phyloP scores from a whole-genome alignment of 2,888 invertebrate genomes.

The Cantharis nigra region DNA sequence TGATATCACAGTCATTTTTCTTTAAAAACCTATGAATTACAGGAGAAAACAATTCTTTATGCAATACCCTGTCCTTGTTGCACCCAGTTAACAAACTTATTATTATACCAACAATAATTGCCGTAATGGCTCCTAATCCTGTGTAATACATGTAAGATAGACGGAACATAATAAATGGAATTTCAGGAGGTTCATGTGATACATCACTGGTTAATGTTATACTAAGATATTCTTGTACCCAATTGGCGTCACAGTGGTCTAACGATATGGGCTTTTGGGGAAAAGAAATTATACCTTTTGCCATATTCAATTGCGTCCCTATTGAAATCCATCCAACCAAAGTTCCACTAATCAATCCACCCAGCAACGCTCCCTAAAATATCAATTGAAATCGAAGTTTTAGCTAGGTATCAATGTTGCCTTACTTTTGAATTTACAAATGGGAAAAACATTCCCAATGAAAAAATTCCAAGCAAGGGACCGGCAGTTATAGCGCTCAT shows the following conservation, averaged over 20 bases:
- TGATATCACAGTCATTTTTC: constrained; percentile 2
- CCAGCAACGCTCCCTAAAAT: constrained; percentile 66
- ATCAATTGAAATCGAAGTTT: background rate
- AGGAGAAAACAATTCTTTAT: constrained; percentile 67
- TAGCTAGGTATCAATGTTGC: background rate
- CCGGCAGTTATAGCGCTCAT: constrained; percentile 74
- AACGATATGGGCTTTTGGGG: constrained; percentile 67
- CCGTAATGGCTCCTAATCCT: constrained; percentile 69
- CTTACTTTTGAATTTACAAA: constrained; percentile 69
- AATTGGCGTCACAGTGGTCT: constrained; percentile 59
- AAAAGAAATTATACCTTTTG: constrained; percentile 64
- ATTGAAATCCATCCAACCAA: constrained; percentile 72
- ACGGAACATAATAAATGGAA: constrained; percentile 68
- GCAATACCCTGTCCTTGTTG: constrained; percentile 63
- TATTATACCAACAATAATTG: constrained; percentile 66
- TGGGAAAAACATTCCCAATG: constrained; percentile 72
- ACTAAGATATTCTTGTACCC: constrained; percentile 49
- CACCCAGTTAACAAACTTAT: constrained; percentile 72
- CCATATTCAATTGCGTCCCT: constrained; percentile 70
- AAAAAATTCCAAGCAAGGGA: constrained; percentile 71
- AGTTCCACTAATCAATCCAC: constrained; percentile 64
- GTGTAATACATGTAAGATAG: constrained; percentile 82
- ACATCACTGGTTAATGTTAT: constrained; percentile 35
- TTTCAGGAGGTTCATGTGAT: constrained; percentile 47
- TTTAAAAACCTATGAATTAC: constrained; percentile 64